Evolutionary conservation across 2,888 invertebrate species (phyloP).

Genomic region (Microplitis manilae): DNA sequence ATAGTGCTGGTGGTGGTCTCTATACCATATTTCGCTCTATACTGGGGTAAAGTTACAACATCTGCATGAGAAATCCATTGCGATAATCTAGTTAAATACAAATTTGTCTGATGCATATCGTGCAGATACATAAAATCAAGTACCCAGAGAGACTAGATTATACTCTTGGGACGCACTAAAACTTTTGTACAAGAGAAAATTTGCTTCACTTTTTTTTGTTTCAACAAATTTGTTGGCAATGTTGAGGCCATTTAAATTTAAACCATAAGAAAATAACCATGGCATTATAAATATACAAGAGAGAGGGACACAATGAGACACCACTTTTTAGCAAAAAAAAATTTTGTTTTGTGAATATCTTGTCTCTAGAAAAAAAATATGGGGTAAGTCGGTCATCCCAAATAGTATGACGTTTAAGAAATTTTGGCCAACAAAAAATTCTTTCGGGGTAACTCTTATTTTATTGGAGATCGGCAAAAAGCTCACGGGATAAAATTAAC

Average conservation of each 20-base stretch:
- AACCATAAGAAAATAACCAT: too few species aligned
- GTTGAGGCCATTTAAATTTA: not conserved
- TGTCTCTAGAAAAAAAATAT: too few species aligned
- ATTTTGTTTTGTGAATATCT: too few species aligned
- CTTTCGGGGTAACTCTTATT: too few species aligned
- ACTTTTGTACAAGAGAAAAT: not conserved
- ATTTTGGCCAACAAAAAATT: too few species aligned
- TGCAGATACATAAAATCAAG: not conserved
- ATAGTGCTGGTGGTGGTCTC: not conserved
- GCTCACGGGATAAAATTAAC: too few species aligned
- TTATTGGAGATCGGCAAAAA: too few species aligned
- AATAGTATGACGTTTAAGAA: too few species aligned
- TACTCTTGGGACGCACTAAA: not conserved
- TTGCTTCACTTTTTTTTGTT: not conserved
- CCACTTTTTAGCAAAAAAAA: too few species aligned
- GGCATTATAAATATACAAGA: too few species aligned
- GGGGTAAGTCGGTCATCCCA: too few species aligned
- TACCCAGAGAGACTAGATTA: not conserved
- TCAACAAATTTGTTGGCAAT: not conserved
- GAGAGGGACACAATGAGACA: too few species aligned
- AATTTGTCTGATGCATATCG: constrained; percentile 11
- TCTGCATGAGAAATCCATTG: constrained; percentile 14
- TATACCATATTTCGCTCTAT: not conserved
- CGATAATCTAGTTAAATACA: constrained; percentile 20
- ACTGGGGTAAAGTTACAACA: constrained; percentile 4